phyloP scores from a whole-genome alignment of 2,797 vertebrate genomes.

The Allochrocebus solatus region DNA sequence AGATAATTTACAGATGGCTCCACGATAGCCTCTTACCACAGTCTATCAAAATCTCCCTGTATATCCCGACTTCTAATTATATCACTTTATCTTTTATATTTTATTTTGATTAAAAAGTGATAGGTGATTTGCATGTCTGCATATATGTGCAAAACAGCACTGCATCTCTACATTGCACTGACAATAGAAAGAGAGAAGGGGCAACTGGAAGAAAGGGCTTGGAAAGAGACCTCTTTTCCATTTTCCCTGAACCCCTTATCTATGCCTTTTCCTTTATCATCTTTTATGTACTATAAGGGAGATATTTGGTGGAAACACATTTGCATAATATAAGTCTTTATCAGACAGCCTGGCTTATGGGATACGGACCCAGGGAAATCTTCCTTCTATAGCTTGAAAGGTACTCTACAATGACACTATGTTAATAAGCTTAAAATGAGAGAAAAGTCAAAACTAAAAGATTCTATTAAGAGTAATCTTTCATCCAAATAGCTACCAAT shows the following conservation, averaged over 20 bases:
- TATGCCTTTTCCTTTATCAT: neutral
- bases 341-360: neutral
- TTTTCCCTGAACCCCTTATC: neutral
- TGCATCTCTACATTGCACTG: neutral
- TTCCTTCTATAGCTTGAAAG: neutral
- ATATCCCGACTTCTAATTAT: neutral
- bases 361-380: neutral
- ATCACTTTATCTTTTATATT: neutral
- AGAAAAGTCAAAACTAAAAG: neutral
- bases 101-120: neutral
- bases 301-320: neutral
- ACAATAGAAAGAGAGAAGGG: neutral
- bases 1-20: neutral
- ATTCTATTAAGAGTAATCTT: neutral
- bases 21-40: neutral
- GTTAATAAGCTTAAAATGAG: neutral
- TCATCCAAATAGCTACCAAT: neutral
- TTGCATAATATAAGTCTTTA: neutral
- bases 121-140: fast-evolving
- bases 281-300: neutral
- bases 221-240: neutral
- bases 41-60: neutral
- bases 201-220: neutral
- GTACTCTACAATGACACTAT: neutral
- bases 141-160: neutral